Percentiles rank a stretch among this genome's conserved stretches.
Conservation (phyloP, 2,113 vertebrate species). For the Muntiacus reevesi region DNA sequence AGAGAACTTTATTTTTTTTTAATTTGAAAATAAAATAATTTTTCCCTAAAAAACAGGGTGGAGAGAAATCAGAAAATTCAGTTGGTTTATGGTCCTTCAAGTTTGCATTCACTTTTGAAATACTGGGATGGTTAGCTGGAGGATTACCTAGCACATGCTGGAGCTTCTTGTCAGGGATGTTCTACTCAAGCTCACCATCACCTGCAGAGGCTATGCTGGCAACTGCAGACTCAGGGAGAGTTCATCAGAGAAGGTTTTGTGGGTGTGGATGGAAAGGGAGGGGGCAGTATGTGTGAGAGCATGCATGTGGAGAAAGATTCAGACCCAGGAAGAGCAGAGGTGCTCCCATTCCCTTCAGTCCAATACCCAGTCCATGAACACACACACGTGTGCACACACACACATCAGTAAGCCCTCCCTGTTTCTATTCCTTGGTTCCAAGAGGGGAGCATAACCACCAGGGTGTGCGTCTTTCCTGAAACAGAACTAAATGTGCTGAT, state of each 20-base stretch:
- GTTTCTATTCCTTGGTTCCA: not conserved
- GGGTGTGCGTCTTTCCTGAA: not conserved
- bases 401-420: not conserved
- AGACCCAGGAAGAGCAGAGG: not conserved
- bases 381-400: accelerated
- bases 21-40: not conserved
- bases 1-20: not conserved
- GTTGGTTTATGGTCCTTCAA: not conserved
- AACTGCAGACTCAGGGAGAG: not conserved
- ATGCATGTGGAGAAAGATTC: not conserved
- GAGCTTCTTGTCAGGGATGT: not conserved
- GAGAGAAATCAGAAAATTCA: not conserved
- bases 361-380: not conserved
- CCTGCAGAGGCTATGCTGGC: not conserved
- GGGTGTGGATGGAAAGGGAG: not conserved
- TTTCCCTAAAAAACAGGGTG: not conserved
- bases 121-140: not conserved
- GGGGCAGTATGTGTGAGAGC: not conserved
- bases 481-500: not conserved
- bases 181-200: not conserved
- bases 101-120: not conserved
- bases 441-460: not conserved
- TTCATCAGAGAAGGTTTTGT: not conserved
- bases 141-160: not conserved
- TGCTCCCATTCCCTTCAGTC: accelerated